Base-by-base conservation (phyloP, 2,113 vertebrate genomes). In the Tupaia tana region DNA sequence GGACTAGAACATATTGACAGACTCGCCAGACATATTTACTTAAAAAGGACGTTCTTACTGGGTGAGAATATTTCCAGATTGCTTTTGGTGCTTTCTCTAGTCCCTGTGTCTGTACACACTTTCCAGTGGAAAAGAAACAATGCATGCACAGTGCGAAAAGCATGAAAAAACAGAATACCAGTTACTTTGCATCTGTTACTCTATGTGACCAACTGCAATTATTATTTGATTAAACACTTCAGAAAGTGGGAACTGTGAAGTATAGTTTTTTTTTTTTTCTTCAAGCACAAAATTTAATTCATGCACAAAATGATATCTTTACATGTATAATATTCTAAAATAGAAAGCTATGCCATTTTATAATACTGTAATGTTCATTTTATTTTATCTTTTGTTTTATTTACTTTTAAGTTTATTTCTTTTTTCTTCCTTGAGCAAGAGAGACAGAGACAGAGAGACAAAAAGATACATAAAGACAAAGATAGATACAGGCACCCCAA, bases 311-410 rank as follows among this genome's bases (percentile, higher is more conserved):
- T 66, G 0, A 14, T 58, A 56, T 80, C 59, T 14, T 59, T 66
- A 15, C 2, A 31, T 29, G 10, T 31, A 70, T 8, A 70, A 1
- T 61, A 22, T 83, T 43, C 75, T 88, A 84, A 29, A 94, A 10
- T 20, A 77, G 18, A 31, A 90, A 67, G 22, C 31, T n/a, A 61
- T 24, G 9, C 9, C 1, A 3, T 56, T 82, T 77, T 67, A 25
- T 66, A 56, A 71, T 71, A 61, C 19, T 77, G 13, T 66, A 77
- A 70, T 71, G 2, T 70, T 74, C 20, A 66, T 4, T 73, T 67
- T 79, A 63, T 77, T 67, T 95, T 69, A 78, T 43, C 18, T 56
- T 83, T 93, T 34, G 63, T 15, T 69, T 64, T 61, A 59, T 66
- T 59, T 0, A 43, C 43, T 43, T 43, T 43, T 43, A 43, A 43